These are phyloP conservation scores for Phenganax stokvisi DNA, from an alignment of 92 coral and sea anemone species.

Conservation along the genomic window DNA sequence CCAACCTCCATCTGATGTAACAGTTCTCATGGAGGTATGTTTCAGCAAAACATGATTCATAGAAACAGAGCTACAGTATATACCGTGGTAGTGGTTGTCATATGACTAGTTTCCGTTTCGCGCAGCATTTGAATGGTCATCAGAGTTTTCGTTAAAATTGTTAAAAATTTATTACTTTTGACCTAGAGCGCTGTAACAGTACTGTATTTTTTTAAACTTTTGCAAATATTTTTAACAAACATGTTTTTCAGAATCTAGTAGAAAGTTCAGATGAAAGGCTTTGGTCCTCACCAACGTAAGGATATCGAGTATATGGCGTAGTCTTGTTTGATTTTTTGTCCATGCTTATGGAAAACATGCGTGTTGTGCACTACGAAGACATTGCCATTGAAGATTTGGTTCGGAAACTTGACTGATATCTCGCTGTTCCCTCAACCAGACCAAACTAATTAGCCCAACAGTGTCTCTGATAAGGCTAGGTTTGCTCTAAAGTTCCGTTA, in stretches of 20 bases:
- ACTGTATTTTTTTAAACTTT: no score
- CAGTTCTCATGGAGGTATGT: conserved; percentile 50
- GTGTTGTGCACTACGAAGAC: no score
- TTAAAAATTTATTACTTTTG: no score
- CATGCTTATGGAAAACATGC: no score
- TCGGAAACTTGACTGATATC: no score
- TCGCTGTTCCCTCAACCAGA: background rate
- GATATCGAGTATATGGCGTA: background rate
- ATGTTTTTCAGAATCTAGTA: conserved; percentile 35
- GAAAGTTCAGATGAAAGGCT: conserved; percentile 46
- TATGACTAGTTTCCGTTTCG: no score
- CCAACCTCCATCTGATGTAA: conserved; percentile 46
- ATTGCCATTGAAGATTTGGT: no score
- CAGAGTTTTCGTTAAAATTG: background rate
- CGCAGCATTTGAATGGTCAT: no score
- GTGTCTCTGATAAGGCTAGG: background rate
- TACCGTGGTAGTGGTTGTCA: no score
- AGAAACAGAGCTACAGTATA: background rate
- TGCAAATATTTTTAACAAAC: background rate
- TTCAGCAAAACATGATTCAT: background rate
- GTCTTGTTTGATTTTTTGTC: background rate
- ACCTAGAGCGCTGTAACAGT: no score
- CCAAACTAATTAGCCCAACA: background rate
- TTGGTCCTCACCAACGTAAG: conserved; percentile 53
- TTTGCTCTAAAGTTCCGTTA: background rate